A percentile compares a stretch with the other conserved stretches of the same genome.
phyloP scores from a whole-genome alignment of 2,888 invertebrate genomes.

The Zygaena filipendulae region DNA sequence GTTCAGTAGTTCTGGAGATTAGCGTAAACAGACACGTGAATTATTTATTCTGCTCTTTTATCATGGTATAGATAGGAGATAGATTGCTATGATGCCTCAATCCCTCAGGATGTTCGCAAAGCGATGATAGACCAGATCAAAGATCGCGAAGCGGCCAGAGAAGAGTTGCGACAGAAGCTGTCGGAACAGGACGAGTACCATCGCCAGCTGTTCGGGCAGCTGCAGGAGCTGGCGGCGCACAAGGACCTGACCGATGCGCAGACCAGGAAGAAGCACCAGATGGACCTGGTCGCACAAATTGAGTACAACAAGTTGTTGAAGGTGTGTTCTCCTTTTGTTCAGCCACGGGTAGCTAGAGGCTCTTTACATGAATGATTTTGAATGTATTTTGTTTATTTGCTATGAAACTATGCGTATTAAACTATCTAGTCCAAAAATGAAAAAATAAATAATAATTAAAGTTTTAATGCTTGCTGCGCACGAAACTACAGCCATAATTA shows the following conservation, averaged over 20 bases:
- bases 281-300: slow-evolving; percentile 35
- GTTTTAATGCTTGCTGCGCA: too few species aligned
- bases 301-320: slow-evolving; percentile 47
- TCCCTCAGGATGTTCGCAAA: slow-evolving; percentile 33
- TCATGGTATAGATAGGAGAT: neutral
- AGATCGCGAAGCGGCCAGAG: slow-evolving; percentile 25
- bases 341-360: too few species aligned
- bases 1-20: neutral
- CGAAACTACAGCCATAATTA: too few species aligned
- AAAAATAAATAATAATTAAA: too few species aligned
- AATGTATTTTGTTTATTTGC: too few species aligned
- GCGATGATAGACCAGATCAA: slow-evolving; percentile 44
- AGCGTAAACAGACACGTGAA: neutral
- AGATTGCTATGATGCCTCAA: neutral
- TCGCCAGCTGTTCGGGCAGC: slow-evolving; percentile 26
- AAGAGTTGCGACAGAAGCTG: slow-evolving; percentile 24
- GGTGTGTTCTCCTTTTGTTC: too few species aligned
- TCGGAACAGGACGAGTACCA: slow-evolving; percentile 33
- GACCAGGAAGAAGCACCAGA: slow-evolving; percentile 29
- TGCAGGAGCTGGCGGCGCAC: slow-evolving; percentile 27
- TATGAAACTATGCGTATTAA: too few species aligned
- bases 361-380: too few species aligned
- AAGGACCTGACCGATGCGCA: slow-evolving; percentile 31
- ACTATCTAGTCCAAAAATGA: too few species aligned
- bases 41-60: neutral